phyloP scores from a whole-genome alignment of 2,888 invertebrate species.

The Argyra leucocephala region DNA sequence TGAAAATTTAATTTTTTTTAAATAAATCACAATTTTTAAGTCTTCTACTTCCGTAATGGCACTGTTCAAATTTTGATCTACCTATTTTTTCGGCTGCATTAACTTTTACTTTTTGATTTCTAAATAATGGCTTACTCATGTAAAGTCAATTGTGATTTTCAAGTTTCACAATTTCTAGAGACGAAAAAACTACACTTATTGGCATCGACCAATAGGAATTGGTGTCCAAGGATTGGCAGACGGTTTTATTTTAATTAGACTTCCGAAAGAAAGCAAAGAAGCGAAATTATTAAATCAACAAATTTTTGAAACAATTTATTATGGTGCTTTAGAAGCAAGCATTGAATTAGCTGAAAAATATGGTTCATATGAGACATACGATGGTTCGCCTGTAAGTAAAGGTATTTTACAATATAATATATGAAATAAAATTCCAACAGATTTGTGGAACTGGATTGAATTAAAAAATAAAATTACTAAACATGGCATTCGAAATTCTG shows the following conservation, averaged over 20 bases:
- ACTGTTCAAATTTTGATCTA: too few relatives aligned
- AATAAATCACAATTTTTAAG: too few relatives aligned
- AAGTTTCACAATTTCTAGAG: too few relatives aligned
- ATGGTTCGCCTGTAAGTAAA: constrained; percentile 85
- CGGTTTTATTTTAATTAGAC: constrained; percentile 85
- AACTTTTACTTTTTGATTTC: too few relatives aligned
- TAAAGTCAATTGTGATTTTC: too few relatives aligned
- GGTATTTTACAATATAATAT: constrained; percentile 95
- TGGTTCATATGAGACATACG: constrained; percentile 85
- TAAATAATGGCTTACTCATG: too few relatives aligned
- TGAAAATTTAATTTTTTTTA: too few relatives aligned
- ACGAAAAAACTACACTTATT: constrained; percentile 74
- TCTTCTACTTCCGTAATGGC: too few relatives aligned
- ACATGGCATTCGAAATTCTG: constrained; percentile 86
- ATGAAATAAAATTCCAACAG: constrained; percentile 85
- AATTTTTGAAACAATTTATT: constrained; percentile 97
- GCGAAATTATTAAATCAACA: constrained; percentile 81
- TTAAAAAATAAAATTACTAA: constrained; percentile 76
- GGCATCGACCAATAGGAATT: constrained; percentile 79
- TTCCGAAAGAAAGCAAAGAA: constrained; percentile 82
- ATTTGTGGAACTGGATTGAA: constrained; percentile 79
- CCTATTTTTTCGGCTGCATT: too few relatives aligned
- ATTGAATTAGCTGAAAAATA: constrained; percentile 79
- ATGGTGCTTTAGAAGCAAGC: constrained; percentile 91
- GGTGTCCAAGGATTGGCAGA: constrained; percentile 98